These are phyloP conservation scores for Eumerus sabulonum DNA, from an alignment of 2,888 invertebrate genomes.

Conservation along the genomic window DNA sequence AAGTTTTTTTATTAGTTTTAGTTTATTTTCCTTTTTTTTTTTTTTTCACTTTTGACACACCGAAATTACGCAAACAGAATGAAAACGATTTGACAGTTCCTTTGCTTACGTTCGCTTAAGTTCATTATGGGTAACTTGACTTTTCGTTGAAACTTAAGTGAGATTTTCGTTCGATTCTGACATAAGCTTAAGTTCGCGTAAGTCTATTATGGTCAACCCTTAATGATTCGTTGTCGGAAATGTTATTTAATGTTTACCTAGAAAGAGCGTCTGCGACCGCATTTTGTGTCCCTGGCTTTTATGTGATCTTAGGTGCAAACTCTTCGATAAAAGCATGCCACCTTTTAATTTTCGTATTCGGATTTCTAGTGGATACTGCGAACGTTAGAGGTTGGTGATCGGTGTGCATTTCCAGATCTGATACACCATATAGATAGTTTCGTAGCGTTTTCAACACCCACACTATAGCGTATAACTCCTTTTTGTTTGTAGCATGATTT, in stretches of 20 bases:
- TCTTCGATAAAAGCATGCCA: constrained; percentile 74
- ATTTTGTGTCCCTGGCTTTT: constrained; percentile 57
- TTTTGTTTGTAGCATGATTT: constrained; percentile 74
- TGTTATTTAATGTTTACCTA: constrained; percentile 18
- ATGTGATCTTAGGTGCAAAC: constrained; percentile 62
- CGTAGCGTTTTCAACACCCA: constrained; percentile 75
- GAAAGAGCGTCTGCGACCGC: constrained; percentile 45
- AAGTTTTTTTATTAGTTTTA: too few species aligned
- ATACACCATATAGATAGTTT: constrained; percentile 73
- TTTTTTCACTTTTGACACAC: too few species aligned
- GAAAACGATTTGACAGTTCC: too few species aligned
- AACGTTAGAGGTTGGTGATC: constrained; percentile 65
- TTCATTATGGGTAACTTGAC: too few species aligned
- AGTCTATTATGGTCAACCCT: too few species aligned
- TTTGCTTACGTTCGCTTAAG: too few species aligned
- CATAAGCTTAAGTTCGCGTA: too few species aligned
- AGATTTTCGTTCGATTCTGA: too few species aligned
- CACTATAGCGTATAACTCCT: constrained; percentile 74
- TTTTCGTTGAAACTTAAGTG: too few species aligned
- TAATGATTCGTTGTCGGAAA: neutral
- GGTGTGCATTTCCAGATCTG: constrained; percentile 62
- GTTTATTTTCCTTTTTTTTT: too few species aligned
- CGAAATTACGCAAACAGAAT: too few species aligned
- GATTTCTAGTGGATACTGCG: constrained; percentile 60
- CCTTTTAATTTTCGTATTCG: constrained; percentile 74